These are phyloP conservation scores for Drosophila lowei DNA, from an alignment of 1,140 invertebrate genomes.

Conservation along the genomic window DNA sequence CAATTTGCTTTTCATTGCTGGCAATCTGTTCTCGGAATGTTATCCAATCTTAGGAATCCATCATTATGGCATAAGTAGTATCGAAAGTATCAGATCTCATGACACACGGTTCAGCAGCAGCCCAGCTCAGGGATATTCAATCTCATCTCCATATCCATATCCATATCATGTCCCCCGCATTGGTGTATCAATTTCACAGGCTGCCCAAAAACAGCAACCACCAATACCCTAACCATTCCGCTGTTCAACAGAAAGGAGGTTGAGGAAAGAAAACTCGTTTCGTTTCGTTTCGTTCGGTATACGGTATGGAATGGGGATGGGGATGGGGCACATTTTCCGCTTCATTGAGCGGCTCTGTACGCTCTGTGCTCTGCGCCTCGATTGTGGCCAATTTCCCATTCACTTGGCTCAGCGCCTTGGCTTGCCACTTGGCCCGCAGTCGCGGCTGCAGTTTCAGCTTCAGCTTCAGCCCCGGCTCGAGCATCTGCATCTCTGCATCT, in stretches of 20 bases:
- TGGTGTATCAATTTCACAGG: slow-evolving; percentile 15
- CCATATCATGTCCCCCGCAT: too few relatives aligned
- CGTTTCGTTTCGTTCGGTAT: slow-evolving; percentile 51
- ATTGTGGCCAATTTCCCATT: slow-evolving; percentile 58
- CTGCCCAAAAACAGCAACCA: slow-evolving; percentile 21
- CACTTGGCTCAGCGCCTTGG: slow-evolving; percentile 21
- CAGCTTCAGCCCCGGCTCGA: slow-evolving; percentile 15
- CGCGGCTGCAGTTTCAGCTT: slow-evolving; percentile 19
- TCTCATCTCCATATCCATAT: slow-evolving; percentile 30
- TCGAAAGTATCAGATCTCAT: slow-evolving; percentile 9
- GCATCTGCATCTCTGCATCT: slow-evolving; percentile 73
- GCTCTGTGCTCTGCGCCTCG: slow-evolving; percentile 36
- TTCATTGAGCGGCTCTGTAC: slow-evolving; percentile 63
- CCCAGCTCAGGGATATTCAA: slow-evolving; percentile 4
- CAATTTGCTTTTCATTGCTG: too few relatives aligned
- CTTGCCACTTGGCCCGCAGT: slow-evolving; percentile 46
- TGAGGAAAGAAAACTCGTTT: slow-evolving; percentile 61
- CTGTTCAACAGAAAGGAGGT: slow-evolving; percentile 5
- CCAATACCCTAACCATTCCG: slow-evolving; percentile 34
- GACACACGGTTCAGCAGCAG: slow-evolving; percentile 30
- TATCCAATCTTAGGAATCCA: background rate
- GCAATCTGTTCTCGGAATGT: background rate
- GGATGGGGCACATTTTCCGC: slow-evolving; percentile 73
- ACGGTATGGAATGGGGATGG: too few relatives aligned
- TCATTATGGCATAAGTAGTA: slow-evolving; percentile 2